These are phyloP conservation scores for Podarcis siculus DNA, from an alignment of 2,797 vertebrate genomes.

Conservation along the genomic window DNA sequence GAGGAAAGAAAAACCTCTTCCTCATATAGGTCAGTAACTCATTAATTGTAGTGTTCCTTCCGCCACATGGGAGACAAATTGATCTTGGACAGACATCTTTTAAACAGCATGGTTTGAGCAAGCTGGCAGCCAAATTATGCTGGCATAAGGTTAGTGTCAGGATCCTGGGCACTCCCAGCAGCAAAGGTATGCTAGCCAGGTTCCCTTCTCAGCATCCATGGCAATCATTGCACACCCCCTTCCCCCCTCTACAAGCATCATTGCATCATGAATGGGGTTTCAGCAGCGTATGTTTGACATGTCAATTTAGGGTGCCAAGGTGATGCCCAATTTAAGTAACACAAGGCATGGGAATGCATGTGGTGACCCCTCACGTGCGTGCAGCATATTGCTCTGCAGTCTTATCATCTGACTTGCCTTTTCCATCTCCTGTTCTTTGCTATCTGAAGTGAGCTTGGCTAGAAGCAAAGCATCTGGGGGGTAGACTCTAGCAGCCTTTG, in stretches of 20 bases:
- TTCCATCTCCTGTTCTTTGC: not conserved
- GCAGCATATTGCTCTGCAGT: not conserved
- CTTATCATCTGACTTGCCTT: not conserved
- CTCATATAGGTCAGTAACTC: not conserved
- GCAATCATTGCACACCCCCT: too few species aligned
- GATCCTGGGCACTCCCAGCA: too few species aligned
- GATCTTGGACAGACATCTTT: not conserved
- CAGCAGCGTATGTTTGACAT: not conserved
- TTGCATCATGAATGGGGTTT: not conserved
- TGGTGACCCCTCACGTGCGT: not conserved
- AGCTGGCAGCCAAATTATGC: not conserved
- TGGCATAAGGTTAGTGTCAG: not conserved
- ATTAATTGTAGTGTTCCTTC: fast-evolving
- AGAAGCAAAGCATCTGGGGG: not conserved
- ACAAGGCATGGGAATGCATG: not conserved
- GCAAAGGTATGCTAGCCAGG: not conserved
- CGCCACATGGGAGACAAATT: not conserved
- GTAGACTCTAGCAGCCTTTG: too few species aligned
- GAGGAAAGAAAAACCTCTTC: not conserved
- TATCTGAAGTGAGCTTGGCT: not conserved
- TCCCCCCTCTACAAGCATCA: not conserved
- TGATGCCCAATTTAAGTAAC: not conserved
- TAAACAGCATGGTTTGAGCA: not conserved
- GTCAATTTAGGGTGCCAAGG: not conserved
- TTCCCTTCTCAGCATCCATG: not conserved